phyloP scores from a whole-genome alignment of 2,797 vertebrate species.

The Neostethus bicornis region DNA sequence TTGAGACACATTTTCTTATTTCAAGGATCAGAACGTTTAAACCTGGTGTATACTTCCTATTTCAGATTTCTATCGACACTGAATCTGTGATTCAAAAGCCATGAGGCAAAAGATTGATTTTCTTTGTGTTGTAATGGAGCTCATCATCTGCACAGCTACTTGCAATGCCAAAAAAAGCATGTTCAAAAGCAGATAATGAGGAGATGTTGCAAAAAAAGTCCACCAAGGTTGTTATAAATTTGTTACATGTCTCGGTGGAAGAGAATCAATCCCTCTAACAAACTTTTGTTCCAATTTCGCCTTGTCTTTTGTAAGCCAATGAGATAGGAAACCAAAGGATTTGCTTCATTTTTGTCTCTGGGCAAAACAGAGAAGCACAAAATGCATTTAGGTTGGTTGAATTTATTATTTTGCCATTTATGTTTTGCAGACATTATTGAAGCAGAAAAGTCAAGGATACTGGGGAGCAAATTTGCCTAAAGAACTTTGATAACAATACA shows the following conservation, averaged over 20 bases:
- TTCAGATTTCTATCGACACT: background rate
- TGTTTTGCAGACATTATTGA: slow-evolving; percentile 3
- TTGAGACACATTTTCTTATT: background rate
- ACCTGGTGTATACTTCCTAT: background rate
- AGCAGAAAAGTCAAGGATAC: background rate
- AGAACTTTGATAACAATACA: background rate
- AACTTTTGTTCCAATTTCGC: slow-evolving; percentile 6
- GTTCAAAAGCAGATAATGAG: slow-evolving; percentile 11
- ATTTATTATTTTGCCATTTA: background rate
- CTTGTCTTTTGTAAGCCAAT: slow-evolving; percentile 16
- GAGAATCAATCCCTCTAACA: slow-evolving; percentile 18
- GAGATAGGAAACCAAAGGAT: background rate
- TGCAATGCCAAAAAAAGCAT: slow-evolving; percentile 20
- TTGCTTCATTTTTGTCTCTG: slow-evolving; percentile 4
- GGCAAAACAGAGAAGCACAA: slow-evolving; percentile 1
- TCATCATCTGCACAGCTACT: slow-evolving; percentile 9
- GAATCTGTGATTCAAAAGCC: background rate
- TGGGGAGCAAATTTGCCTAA: background rate
- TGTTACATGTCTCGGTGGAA: slow-evolving; percentile 19
- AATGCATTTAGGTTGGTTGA: slow-evolving; percentile 7
- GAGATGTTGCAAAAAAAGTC: slow-evolving; percentile 29
- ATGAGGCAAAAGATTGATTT: slow-evolving; percentile 6
- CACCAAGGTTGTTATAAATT: slow-evolving; percentile 1
- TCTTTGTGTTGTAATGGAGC: slow-evolving; percentile 21
- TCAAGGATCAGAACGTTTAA: background rate